Percentiles rank a stretch among this genome's conserved stretches.
These are phyloP conservation scores for Tychaedon coryphoeus DNA, from an alignment of 2,113 vertebrate species.

Conservation along the genomic window DNA sequence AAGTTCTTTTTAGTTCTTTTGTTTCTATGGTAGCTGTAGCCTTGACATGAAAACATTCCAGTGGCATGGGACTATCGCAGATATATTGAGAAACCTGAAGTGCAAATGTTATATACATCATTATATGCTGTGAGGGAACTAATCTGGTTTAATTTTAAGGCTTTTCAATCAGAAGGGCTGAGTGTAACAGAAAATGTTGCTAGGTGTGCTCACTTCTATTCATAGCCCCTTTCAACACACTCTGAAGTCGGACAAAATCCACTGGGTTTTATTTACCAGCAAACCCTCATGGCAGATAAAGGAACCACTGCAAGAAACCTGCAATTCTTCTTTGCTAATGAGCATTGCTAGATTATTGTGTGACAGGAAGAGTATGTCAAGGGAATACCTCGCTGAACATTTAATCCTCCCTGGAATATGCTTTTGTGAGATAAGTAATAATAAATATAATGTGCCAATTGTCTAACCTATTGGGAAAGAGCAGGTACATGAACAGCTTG, in stretches of 20 bases:
- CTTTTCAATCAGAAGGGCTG: not conserved
- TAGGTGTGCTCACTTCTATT: not conserved
- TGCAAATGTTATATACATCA: not conserved
- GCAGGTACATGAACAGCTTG: not conserved
- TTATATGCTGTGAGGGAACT: not conserved
- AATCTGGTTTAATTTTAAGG: not conserved
- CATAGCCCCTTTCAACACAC: not conserved
- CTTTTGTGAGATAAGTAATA: slow-evolving; percentile 10
- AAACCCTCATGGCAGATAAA: not conserved
- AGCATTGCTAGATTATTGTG: not conserved
- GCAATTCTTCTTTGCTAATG: slow-evolving; percentile 20
- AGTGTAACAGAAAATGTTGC: not conserved
- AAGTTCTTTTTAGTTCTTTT: not conserved
- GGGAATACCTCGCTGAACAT: not conserved
- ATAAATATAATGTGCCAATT: not conserved
- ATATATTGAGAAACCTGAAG: not conserved
- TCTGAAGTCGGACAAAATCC: not conserved
- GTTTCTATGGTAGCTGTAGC: not conserved
- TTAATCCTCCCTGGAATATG: not conserved
- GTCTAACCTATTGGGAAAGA: not conserved
- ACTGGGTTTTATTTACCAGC: not conserved
- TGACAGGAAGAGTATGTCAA: not conserved
- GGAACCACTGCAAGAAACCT: not conserved
- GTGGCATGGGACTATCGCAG: not conserved
- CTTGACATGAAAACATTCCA: not conserved